A percentile compares a stretch with the other conserved stretches of the same genome.
Evolutionary conservation across 2,888 invertebrate species (phyloP).

Genomic region (Dyspetes luteomarginatus): DNA sequence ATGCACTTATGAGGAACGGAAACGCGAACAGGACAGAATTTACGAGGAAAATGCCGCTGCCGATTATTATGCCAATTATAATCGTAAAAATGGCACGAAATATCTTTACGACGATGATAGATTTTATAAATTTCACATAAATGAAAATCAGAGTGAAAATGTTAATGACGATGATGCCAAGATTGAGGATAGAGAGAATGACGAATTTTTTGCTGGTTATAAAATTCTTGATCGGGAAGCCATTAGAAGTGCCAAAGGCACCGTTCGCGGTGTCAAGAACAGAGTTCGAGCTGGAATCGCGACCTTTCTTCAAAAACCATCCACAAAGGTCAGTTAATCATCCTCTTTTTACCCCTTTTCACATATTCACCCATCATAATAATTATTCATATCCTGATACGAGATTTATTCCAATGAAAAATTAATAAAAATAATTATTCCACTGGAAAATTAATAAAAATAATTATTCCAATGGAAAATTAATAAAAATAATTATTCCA

Average conservation of each 20-base stretch:
- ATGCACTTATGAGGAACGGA: constrained; percentile 88
- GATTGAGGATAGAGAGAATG: constrained; percentile 83
- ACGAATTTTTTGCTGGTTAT: constrained; percentile 91
- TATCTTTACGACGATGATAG: constrained; percentile 90
- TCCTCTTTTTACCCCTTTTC: too few relatives aligned
- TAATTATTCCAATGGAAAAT: too few relatives aligned
- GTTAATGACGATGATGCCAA: constrained; percentile 77
- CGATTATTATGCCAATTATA: constrained; percentile 71
- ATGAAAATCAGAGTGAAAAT: constrained; percentile 86
- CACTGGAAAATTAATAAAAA: too few relatives aligned
- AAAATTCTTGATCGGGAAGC: constrained; percentile 90
- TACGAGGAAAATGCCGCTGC: constrained; percentile 72
- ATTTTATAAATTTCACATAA: constrained; percentile 92
- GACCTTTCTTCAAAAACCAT: constrained; percentile 94
- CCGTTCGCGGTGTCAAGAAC: constrained; percentile 97
- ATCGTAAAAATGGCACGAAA: constrained; percentile 84
- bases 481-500: too few relatives aligned
- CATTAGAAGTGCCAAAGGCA: constrained; percentile 95
- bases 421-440: too few relatives aligned
- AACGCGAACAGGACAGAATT: constrained; percentile 84
- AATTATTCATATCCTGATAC: too few relatives aligned
- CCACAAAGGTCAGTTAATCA: constrained; percentile 90
- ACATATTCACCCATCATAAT: too few relatives aligned
- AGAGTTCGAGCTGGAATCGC: constrained; percentile 97
- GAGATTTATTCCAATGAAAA: too few relatives aligned